A percentile compares a stretch with the other conserved stretches of the same genome.
phyloP scores from a whole-genome alignment of 2,113 vertebrate genomes.

The Takifugu bimaculatus region DNA sequence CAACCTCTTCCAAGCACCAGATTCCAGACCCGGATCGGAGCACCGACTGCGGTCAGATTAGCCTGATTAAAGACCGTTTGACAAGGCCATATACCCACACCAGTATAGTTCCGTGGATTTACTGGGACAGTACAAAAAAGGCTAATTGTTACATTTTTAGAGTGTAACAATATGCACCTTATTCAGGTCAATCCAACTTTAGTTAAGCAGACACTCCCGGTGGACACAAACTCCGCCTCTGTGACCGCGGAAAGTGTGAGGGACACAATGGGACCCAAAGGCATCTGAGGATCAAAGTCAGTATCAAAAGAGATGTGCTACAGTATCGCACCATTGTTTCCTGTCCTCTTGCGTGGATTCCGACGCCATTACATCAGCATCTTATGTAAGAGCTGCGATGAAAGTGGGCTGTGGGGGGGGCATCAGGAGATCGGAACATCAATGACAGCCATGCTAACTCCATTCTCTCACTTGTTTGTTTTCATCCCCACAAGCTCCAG shows the following conservation, averaged over 20 bases:
- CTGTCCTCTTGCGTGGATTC: conserved; percentile 32
- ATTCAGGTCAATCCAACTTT: too few species aligned
- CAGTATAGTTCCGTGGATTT: too few species aligned
- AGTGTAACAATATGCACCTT: too few species aligned
- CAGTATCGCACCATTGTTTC: conserved; percentile 25
- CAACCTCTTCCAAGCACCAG: too few species aligned
- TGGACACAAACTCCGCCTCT: too few species aligned
- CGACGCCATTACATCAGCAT: conserved; percentile 48
- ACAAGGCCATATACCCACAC: conserved; percentile 37
- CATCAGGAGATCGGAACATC: background rate
- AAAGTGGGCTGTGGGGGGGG: conserved; percentile 13
- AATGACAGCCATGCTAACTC: background rate
- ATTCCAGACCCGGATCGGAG: too few species aligned
- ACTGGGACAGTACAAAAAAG: too few species aligned
- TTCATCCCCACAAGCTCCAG: background rate
- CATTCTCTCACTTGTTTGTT: background rate
- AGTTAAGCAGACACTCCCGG: too few species aligned
- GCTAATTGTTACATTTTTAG: too few species aligned
- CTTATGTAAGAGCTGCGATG: conserved; percentile 50
- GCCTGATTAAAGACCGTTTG: conserved; percentile 35
- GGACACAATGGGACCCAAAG: conserved; percentile 13
- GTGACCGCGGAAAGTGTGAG: too few species aligned
- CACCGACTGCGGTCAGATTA: conserved; percentile 1
- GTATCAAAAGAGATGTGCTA: background rate
- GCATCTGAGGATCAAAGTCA: background rate